Percentiles rank a stretch among this genome's conserved stretches.
phyloP scores from a whole-genome alignment of 2,888 invertebrate species.

The Cacoxenus indagator region DNA sequence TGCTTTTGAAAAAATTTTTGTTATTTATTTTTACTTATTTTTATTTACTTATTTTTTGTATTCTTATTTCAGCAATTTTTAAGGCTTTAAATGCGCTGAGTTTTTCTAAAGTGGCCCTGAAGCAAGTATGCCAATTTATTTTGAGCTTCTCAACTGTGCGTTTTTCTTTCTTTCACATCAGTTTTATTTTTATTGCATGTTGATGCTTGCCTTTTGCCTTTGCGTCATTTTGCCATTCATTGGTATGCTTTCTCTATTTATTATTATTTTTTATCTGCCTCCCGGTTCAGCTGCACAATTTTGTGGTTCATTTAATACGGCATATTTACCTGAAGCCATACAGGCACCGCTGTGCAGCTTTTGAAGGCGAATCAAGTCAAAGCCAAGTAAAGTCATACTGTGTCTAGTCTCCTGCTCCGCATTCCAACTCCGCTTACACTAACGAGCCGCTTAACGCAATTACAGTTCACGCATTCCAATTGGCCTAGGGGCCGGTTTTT shows the following conservation, averaged over 20 bases:
- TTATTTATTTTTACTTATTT: background rate
- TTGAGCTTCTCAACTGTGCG: slow-evolving; percentile 39
- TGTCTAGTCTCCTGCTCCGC: too few relatives aligned
- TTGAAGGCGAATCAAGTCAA: background rate
- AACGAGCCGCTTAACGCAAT: slow-evolving; percentile 23
- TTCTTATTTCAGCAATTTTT: background rate
- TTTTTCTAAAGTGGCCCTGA: background rate
- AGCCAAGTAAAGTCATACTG: background rate
- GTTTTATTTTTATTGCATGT: background rate
- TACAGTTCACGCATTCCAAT: slow-evolving; percentile 14
- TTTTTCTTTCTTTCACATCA: slow-evolving; percentile 4
- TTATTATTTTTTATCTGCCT: background rate
- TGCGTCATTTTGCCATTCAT: background rate
- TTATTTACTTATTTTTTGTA: background rate
- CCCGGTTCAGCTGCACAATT: slow-evolving; percentile 51
- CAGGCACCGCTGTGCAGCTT: too few relatives aligned
- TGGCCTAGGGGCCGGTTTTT: background rate
- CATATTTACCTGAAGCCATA: slow-evolving; percentile 50
- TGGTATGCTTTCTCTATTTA: background rate
- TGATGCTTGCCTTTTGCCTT: slow-evolving; percentile 5
- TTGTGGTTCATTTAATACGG: slow-evolving; percentile 59
- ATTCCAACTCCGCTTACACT: slow-evolving; percentile 9
- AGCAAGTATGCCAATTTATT: slow-evolving; percentile 40
- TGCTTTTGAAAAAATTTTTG: too few relatives aligned
- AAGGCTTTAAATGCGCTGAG: background rate